Base-by-base conservation (phyloP, 1,140 invertebrate genomes). In the Pantala flavescens region DNA sequence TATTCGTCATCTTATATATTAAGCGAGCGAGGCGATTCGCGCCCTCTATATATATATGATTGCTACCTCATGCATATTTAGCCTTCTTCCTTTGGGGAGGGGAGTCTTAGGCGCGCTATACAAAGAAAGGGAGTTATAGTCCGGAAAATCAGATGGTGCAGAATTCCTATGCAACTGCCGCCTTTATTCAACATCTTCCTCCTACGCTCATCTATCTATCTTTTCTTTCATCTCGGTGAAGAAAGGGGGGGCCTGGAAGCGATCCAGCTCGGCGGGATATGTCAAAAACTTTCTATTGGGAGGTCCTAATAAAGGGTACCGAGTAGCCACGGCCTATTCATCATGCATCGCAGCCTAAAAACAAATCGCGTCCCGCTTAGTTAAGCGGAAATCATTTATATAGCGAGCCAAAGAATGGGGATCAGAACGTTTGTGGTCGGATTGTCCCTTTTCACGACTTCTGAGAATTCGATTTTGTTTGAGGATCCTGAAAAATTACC, bases 101-200 rank as follows among this genome's bases (percentile, higher is more conserved):
- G 49, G 49, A 3, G 49, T 21, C 49, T 63, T 63, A 63, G 1
- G 12, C 14, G 49, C 49, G 49, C n/a, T 1, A 19, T 21, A 21
- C 49, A 21, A 36, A 36, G 49, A 63, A 21, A 21, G 12, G 49
- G 49, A 63, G 49, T 63, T 21, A 21, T 63, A 16, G 14, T 21
- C 49, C 49, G 49, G 49, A 63, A 63, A 63, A 63, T 63, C 49
- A 63, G 49, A 63, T 63, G 49, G n/a, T 63, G 49, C 49, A 63
- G 49, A 63, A 63, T 63, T 21, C 49, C 49, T 63, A 36, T 63
- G 49, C 49, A 63, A 21, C n/a, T 63, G n/a, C 49, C 49, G 14
- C 5, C 49, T 63, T 63, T 36, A 36, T 36, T 5, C 28, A 36
- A 9, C 28, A 36, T 36, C 28, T 12, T 21, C 49, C 49, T 19